Evolutionary conservation across 1,140 invertebrate species (phyloP).

Genomic region (Dendrolimus punctatus): DNA sequence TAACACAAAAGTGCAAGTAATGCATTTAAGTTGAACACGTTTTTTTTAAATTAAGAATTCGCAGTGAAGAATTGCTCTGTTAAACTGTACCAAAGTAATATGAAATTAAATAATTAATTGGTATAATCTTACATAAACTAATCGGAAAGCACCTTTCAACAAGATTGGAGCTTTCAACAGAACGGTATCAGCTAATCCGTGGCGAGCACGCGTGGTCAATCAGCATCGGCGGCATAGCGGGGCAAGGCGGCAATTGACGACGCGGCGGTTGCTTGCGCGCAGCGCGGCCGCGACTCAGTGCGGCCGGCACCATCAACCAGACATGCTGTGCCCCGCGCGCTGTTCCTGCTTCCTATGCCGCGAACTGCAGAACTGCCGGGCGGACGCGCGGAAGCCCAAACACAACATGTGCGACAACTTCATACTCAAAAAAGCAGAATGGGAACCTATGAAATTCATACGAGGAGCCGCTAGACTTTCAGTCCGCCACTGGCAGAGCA

Average conservation of each 20-base stretch:
- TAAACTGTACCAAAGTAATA: too few relatives aligned
- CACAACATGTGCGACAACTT: conserved; percentile 70
- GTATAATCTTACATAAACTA: too few relatives aligned
- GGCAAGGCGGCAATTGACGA: conserved; percentile 47
- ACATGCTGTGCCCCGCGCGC: conserved; percentile 70
- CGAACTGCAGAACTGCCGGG: conserved; percentile 69
- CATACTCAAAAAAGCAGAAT: conserved; percentile 73
- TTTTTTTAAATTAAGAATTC: too few relatives aligned
- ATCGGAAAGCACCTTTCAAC: neutral
- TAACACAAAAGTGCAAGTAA: too few relatives aligned
- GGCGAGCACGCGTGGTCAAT: conserved; percentile 23
- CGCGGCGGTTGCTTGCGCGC: conserved; percentile 18
- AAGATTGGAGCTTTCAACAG: conserved; percentile 12
- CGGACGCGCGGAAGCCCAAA: conserved; percentile 56
- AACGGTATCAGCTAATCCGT: conserved; percentile 50
- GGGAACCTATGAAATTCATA: conserved; percentile 71
- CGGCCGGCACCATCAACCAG: conserved; percentile 47
- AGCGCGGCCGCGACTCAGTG: conserved; percentile 46
- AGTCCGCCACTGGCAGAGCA: conserved; percentile 65
- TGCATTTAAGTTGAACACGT: too few relatives aligned
- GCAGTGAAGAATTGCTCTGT: too few relatives aligned
- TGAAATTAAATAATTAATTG: too few relatives aligned
- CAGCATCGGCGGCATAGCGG: conserved; percentile 33
- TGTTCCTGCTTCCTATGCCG: conserved; percentile 75
- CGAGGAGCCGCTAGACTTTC: conserved; percentile 66